These are phyloP conservation scores for Amblyteles armatorius DNA, from an alignment of 2,888 invertebrate species.

Conservation along the genomic window DNA sequence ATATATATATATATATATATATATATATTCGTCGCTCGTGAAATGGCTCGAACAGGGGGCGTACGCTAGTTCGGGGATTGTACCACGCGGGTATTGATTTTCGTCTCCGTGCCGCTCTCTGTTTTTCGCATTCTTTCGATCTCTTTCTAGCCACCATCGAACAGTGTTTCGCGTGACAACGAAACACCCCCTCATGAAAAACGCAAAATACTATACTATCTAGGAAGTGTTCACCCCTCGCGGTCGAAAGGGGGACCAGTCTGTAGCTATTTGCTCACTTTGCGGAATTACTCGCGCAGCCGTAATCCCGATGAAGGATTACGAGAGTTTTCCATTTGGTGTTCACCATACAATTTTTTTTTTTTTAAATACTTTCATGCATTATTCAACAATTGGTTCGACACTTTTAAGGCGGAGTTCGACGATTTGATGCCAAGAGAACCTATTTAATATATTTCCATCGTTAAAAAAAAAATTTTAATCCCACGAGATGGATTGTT, in stretches of 20 bases:
- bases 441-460: no score
- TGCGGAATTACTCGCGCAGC: conserved; percentile 57
- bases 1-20: neutral
- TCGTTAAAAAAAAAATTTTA: no score
- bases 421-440: no score
- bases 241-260: neutral
- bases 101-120: conserved; percentile 37
- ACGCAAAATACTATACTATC: conserved; percentile 15
- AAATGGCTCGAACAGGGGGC: conserved; percentile 1
- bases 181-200: neutral
- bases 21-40: conserved; percentile 23
- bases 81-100: conserved; percentile 64
- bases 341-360: no score
- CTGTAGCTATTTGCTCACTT: conserved; percentile 53
- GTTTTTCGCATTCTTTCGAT: neutral
- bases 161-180: neutral
- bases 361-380: no score
- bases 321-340: neutral
- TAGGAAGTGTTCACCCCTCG: conserved; percentile 1
- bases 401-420: no score
- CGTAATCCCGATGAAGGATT: neutral
- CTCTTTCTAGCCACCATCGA: conserved; percentile 44
- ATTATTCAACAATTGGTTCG: no score
- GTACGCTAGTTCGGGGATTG: conserved; percentile 32
- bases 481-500: no score